Conservation (phyloP, 1,140 invertebrate species). For the Melipona quadrifasciata region DNA sequence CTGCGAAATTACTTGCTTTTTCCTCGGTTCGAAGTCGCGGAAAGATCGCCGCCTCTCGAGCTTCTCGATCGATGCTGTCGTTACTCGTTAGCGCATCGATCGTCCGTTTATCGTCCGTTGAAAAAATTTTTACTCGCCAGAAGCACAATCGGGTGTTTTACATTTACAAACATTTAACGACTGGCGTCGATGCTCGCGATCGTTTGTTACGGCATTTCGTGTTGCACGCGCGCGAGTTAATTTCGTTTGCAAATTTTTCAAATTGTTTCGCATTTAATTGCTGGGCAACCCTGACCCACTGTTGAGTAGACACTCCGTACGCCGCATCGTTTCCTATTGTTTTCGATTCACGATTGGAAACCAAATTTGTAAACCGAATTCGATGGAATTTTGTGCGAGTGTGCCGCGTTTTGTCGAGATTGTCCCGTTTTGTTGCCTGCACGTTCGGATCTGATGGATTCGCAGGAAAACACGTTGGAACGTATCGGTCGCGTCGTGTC, state of each 20-base stretch:
- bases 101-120: too few species aligned
- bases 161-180: too few species aligned
- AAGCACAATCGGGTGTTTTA: too few species aligned
- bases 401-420: too few species aligned
- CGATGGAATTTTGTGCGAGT: neutral
- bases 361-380: neutral
- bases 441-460: too few species aligned
- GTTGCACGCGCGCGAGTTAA: neutral
- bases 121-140: too few species aligned
- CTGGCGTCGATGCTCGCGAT: too few species aligned
- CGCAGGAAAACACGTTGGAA: neutral
- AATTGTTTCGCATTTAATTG: neutral
- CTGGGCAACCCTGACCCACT: neutral
- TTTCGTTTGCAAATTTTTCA: neutral
- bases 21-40: neutral
- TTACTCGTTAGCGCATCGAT: neutral
- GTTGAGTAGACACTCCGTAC: neutral
- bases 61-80: neutral
- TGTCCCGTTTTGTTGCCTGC: too few species aligned
- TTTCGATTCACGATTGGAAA: neutral
- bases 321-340: too few species aligned
- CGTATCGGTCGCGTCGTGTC: neutral
- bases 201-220: neutral
- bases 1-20: neutral
- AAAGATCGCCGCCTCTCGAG: neutral